phyloP scores from a whole-genome alignment of 2,113 vertebrate genomes.

The Oryzias javanicus region DNA sequence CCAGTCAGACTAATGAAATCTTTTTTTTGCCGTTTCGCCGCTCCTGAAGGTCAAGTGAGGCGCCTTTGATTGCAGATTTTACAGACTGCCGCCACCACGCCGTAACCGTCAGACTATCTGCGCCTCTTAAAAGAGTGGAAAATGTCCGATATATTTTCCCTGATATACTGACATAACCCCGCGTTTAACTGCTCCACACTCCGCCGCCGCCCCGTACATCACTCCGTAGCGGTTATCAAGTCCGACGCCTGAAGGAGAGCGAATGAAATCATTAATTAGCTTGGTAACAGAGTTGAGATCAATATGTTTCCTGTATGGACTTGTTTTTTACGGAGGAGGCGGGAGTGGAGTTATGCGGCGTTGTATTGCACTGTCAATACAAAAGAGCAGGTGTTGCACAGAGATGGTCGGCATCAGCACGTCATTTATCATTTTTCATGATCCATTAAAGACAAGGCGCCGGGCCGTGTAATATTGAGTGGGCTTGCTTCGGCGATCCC shows the following conservation, averaged over 20 bases:
- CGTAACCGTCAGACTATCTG: conserved; percentile 9
- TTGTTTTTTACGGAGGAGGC: conserved; percentile 1
- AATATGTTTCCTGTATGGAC: conserved; percentile 3
- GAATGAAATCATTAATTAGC: conserved; percentile 16
- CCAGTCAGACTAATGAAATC: conserved; percentile 30
- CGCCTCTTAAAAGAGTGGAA: conserved; percentile 22
- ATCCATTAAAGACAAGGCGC: conserved; percentile 59
- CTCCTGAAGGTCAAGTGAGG: conserved; percentile 45
- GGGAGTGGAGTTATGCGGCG: not conserved
- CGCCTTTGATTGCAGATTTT: conserved; percentile 37
- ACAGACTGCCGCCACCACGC: conserved; percentile 29
- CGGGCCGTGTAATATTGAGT: conserved; percentile 64
- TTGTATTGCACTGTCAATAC: conserved; percentile 20
- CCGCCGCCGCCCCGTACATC: not conserved
- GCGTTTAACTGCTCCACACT: not conserved
- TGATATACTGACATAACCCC: conserved; percentile 1
- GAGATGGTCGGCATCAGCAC: conserved; percentile 6
- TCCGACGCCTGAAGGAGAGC: not conserved
- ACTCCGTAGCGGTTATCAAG: conserved; percentile 16
- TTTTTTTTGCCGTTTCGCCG: conserved; percentile 3
- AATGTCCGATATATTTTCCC: conserved; percentile 23
- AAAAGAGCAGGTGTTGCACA: conserved; percentile 35
- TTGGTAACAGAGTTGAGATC: conserved; percentile 2
- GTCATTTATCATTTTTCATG: conserved; percentile 63
- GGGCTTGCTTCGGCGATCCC: conserved; percentile 54